phyloP scores from a whole-genome alignment of 2,113 vertebrate species.

The Panthera leo region DNA sequence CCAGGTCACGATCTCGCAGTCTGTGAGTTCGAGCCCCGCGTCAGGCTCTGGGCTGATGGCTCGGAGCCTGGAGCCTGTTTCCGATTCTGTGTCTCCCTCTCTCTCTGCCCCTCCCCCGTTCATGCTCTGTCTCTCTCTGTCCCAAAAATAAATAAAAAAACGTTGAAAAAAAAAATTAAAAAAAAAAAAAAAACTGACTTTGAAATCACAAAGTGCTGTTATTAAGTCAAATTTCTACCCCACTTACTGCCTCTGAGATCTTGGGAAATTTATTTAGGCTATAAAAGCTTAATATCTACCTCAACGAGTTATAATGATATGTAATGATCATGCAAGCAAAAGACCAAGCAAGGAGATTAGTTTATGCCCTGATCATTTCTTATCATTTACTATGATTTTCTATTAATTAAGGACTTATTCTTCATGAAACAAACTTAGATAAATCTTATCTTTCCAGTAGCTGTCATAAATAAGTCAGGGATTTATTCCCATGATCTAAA shows the following conservation, averaged over 20 bases:
- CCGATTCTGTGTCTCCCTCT: too few relatives aligned
- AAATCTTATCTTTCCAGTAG: not conserved
- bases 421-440: not conserved
- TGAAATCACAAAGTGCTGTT: not conserved
- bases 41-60: too few relatives aligned
- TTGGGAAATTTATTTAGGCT: not conserved
- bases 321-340: not conserved
- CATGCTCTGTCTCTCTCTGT: too few relatives aligned
- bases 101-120: too few relatives aligned
- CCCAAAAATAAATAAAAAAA: too few relatives aligned
- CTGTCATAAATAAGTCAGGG: not conserved
- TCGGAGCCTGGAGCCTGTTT: too few relatives aligned
- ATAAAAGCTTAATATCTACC: not conserved
- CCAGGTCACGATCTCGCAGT: too few relatives aligned
- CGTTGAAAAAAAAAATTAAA: too few relatives aligned
- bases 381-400: not conserved
- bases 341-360: not conserved
- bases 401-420: not conserved
- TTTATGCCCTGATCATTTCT: not conserved
- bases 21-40: too few relatives aligned
- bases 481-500: not conserved
- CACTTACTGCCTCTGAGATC: not conserved
- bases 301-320: not conserved
- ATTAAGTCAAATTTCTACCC: not conserved
- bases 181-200: not conserved